phyloP scores from a whole-genome alignment of 2,888 invertebrate species.

The Stegophylla sp. region DNA sequence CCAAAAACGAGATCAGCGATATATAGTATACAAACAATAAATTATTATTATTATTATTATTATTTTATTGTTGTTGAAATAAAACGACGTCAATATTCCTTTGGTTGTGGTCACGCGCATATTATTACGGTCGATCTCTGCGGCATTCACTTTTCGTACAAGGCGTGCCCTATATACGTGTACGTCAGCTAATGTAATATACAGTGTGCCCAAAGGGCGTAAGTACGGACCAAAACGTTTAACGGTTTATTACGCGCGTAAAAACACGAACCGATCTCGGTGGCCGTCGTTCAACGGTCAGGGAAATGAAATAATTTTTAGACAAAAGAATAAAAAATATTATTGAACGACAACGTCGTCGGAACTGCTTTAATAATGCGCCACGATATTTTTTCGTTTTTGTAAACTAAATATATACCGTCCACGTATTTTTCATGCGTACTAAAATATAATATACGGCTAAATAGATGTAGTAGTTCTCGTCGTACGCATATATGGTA shows the following conservation, averaged over 20 bases:
- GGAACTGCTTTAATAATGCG: neutral
- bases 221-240: neutral
- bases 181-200: no score
- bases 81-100: neutral
- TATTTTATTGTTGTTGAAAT: neutral
- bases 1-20: neutral
- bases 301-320: neutral
- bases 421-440: neutral
- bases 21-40: neutral
- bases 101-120: neutral
- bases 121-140: neutral
- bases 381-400: neutral
- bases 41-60: no score
- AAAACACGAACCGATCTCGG: neutral
- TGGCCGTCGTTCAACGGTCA: neutral
- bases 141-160: neutral
- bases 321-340: neutral
- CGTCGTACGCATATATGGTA: no score
- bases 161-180: neutral
- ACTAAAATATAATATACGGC: neutral
- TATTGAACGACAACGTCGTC: neutral
- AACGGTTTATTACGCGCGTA: neutral
- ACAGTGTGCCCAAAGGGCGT: neutral
- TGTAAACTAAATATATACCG: slow-evolving; percentile 1
- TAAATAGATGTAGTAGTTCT: no score